Evolutionary conservation across 2,797 vertebrate genomes (phyloP).

Genomic region (Zalophus californianus): DNA sequence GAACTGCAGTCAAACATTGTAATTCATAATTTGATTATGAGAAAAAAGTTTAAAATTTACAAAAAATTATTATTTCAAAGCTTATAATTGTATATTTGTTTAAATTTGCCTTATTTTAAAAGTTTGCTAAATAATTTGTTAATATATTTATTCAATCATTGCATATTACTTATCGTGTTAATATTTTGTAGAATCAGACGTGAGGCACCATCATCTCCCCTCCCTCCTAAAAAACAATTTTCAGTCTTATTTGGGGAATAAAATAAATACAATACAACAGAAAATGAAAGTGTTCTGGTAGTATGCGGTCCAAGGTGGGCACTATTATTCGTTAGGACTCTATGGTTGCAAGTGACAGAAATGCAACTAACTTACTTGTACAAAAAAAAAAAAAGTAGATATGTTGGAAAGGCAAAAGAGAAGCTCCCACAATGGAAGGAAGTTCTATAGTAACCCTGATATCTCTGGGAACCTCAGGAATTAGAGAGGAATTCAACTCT

Average conservation of each 20-base stretch:
- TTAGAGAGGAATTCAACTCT: not conserved
- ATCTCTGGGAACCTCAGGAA: not conserved
- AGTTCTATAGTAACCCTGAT: not conserved
- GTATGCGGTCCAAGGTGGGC: not conserved
- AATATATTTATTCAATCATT: not conserved
- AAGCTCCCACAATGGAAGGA: not conserved
- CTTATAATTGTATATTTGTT: not conserved
- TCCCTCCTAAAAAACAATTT: not conserved
- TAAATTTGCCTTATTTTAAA: constrained; percentile 15
- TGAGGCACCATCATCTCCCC: not conserved
- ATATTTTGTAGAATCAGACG: constrained; percentile 14
- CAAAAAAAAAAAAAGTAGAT: not conserved
- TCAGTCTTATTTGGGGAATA: not conserved
- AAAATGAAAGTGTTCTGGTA: not conserved
- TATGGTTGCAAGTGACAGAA: not conserved
- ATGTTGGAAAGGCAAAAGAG: not conserved
- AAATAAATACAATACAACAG: not conserved
- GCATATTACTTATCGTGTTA: not conserved
- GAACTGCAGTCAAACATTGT: not conserved
- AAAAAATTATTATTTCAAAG: not conserved
- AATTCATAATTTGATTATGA: not conserved
- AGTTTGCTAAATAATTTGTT: not conserved
- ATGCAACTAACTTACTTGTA: not conserved
- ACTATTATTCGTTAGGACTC: not conserved
- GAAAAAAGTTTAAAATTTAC: not conserved